Evolutionary conservation across 2,113 vertebrate species (phyloP).

Genomic region (Psittacula cyanocephala): DNA sequence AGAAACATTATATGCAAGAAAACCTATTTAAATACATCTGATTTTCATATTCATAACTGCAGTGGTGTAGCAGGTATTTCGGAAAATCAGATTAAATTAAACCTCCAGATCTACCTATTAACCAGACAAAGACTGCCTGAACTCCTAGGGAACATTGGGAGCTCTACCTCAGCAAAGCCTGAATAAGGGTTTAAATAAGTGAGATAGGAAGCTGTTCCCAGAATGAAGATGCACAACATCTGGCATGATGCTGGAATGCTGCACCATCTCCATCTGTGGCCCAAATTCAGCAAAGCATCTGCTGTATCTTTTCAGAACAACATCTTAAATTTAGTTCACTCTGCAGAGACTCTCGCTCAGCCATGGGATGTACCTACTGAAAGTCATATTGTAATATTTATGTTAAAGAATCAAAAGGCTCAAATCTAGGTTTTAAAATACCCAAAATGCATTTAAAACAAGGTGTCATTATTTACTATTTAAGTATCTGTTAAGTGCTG

Average conservation of each 20-base stretch:
- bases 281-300: not conserved
- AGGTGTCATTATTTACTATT: slow-evolving; percentile 14
- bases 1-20: not conserved
- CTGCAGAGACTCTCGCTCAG: not conserved
- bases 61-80: not conserved
- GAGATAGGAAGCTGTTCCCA: not conserved
- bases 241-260: not conserved
- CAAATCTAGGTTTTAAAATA: not conserved
- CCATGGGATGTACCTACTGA: not conserved
- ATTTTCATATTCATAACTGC: not conserved
- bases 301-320: not conserved
- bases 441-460: not conserved
- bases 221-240: not conserved
- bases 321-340: not conserved
- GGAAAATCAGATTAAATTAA: not conserved
- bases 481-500: slow-evolving; percentile 11
- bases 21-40: not conserved
- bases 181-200: not conserved
- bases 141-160: not conserved
- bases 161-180: not conserved
- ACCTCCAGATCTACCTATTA: not conserved
- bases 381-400: not conserved
- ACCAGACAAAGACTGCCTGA: not conserved
- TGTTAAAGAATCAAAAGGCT: not conserved
- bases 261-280: not conserved